Conservation (phyloP, 2,888 invertebrate genomes). For the Oscheius sp. region DNA sequence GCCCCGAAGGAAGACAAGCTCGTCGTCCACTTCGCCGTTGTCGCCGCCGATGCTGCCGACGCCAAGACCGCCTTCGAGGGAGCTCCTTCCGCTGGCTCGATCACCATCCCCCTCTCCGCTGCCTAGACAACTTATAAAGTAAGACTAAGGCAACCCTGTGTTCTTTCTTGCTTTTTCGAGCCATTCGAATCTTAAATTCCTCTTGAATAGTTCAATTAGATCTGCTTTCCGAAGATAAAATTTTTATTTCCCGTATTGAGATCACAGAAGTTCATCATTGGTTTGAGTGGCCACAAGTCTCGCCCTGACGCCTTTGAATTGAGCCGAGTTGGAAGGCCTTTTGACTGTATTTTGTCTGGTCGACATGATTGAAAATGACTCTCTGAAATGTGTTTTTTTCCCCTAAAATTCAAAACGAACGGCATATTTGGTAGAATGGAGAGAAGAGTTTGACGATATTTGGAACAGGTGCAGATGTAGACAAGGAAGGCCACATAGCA, state of each 20-base stretch:
- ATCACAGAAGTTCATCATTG: constrained; percentile 4
- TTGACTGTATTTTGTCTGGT: constrained; percentile 32
- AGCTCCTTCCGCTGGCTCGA: constrained; percentile 29
- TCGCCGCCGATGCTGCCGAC: constrained; percentile 37
- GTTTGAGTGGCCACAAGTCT: constrained; percentile 14
- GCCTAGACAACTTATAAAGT: neutral
- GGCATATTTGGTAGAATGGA: constrained; percentile 42
- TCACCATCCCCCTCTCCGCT: constrained; percentile 32
- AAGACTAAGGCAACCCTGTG: neutral
- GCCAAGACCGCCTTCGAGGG: constrained; percentile 37
- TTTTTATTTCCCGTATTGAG: neutral
- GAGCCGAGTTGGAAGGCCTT: neutral
- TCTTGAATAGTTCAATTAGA: no score
- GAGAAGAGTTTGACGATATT: constrained; percentile 52
- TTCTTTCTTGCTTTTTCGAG: no score
- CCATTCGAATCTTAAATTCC: neutral
- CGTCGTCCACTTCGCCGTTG: constrained; percentile 38
- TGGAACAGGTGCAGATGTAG: constrained; percentile 53
- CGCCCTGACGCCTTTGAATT: constrained; percentile 16
- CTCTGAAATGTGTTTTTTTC: neutral
- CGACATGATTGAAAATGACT: constrained; percentile 9
- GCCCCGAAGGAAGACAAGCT: constrained; percentile 36
- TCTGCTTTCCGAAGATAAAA: neutral
- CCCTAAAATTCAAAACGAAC: no score
- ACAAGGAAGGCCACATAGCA: constrained; percentile 62